Conservation (phyloP, 2,888 invertebrate species). For the Apodemia mormo region DNA sequence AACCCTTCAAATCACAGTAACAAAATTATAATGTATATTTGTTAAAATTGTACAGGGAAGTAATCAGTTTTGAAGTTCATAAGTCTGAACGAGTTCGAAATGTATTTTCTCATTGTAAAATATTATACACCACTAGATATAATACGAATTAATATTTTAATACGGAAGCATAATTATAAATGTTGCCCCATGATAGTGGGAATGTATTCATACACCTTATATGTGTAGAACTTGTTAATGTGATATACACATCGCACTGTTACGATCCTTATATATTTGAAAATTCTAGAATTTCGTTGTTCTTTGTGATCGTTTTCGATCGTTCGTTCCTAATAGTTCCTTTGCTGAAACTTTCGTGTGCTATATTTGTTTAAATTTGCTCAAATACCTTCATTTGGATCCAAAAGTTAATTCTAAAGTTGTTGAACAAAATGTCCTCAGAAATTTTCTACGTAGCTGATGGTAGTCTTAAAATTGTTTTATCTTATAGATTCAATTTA, state of each 20-base stretch:
- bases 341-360: constrained; percentile 56
- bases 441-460: constrained; percentile 2
- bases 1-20: constrained; percentile 77
- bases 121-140: constrained; percentile 74
- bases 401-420: constrained; percentile 41
- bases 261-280: constrained; percentile 54
- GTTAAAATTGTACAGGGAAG: constrained; percentile 78
- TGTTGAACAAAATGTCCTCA: constrained; percentile 2
- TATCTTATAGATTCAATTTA: constrained; percentile 24
- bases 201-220: constrained; percentile 63
- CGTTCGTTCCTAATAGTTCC: constrained; percentile 74
- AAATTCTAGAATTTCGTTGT: constrained; percentile 66
- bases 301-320: constrained; percentile 54
- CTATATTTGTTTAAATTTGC: constrained; percentile 72
- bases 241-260: constrained; percentile 70
- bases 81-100: constrained; percentile 76
- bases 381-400: constrained; percentile 67
- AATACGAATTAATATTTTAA: constrained; percentile 77
- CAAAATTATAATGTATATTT: constrained; percentile 72
- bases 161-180: constrained; percentile 62
- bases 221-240: constrained; percentile 67
- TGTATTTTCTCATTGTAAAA: constrained; percentile 80
- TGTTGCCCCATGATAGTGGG: constrained; percentile 70
- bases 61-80: constrained; percentile 71
- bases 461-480: constrained; percentile 20